Evolutionary conservation across 2,888 invertebrate species (phyloP), one percentile per base, ranked within the genome.

Genomic region (Peribatodes rhomboidaria): DNA sequence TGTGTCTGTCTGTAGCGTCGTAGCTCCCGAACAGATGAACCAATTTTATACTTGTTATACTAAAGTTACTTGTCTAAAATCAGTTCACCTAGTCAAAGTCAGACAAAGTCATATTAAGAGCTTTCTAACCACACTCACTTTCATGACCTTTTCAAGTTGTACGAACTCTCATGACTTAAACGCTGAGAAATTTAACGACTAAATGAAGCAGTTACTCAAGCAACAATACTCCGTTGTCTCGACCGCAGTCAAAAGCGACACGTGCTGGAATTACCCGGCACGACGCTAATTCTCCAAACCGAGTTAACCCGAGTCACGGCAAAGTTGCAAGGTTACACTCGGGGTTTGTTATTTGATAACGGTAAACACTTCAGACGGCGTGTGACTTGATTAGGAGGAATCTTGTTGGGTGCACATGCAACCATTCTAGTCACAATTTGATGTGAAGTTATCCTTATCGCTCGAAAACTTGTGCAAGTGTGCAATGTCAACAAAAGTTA

Each of bases 241-340:
- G 35, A 44, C 59, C 59, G 52, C 52, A 59, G 59, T 33, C 50
- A 52, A 59, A 58, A 50, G 39, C 49, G 52, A 44, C 59, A 20
- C 52, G 52, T 52, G 47, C 31, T 33, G 27, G 59, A 31, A 52
- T 58, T 41, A 49, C 44, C 58, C 59, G 42, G 42, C 35, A 35
- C 59, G 50, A 42, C 59, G 50, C 41, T 59, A 52, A 59, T 59
- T 59, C 42, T 33, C 8, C 35, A 42, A 59, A 59, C 52, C 59
- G 22, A 59, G 59, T 59, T 59, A 59, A 59, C 50, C 33, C 31
- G 50, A 59, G 49, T 50, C 59, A 50, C 33, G 50, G 50, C 27
- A 7, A 39, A 58, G 37, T 47, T 49, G 49, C 42, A 31, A 33
- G 49, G 31, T 59, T 52, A 42, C 47, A 49, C 50, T 50, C 31